A percentile compares a stretch with the other conserved stretches of the same genome.
Evolutionary conservation across 1,140 invertebrate species (phyloP).

Genomic region (Pachypeltis micranthus): DNA sequence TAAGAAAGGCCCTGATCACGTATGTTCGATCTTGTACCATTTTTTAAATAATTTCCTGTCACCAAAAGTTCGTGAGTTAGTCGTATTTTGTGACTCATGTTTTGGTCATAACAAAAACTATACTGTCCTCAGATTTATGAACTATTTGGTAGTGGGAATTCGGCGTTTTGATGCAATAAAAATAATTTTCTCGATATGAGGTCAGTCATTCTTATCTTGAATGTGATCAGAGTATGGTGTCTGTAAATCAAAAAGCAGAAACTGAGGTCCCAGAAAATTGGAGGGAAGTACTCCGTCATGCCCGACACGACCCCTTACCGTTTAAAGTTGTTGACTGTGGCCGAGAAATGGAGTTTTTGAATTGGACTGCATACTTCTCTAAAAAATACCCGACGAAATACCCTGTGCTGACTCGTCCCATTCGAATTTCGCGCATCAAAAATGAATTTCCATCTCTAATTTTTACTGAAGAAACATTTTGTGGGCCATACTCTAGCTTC

Average conservation of each 20-base stretch:
- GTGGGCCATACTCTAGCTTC: too few species aligned
- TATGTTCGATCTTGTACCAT: conserved; percentile 18
- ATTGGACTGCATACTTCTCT: not conserved
- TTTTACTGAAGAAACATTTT: too few species aligned
- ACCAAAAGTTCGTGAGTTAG: not conserved
- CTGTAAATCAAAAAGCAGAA: too few species aligned
- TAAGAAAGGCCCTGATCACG: conserved; percentile 19
- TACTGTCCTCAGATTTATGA: not conserved
- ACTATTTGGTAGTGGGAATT: not conserved
- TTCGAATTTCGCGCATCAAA: too few species aligned
- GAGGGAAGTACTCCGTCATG: too few species aligned
- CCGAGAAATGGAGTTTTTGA: not conserved
- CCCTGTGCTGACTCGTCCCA: too few species aligned
- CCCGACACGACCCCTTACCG: too few species aligned
- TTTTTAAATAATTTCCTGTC: not conserved
- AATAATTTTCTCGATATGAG: conserved; percentile 11
- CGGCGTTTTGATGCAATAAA: not conserved
- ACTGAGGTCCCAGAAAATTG: too few species aligned
- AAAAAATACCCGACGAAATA: not conserved
- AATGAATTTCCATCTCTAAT: too few species aligned
- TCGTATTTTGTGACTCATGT: conserved; percentile 17
- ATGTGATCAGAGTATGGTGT: too few species aligned
- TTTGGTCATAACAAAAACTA: not conserved
- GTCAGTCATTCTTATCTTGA: conserved; percentile 11
- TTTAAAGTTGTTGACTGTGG: too few species aligned